Evolutionary conservation across 2,888 invertebrate genomes (phyloP).

Genomic region (Lissonota sp.): DNA sequence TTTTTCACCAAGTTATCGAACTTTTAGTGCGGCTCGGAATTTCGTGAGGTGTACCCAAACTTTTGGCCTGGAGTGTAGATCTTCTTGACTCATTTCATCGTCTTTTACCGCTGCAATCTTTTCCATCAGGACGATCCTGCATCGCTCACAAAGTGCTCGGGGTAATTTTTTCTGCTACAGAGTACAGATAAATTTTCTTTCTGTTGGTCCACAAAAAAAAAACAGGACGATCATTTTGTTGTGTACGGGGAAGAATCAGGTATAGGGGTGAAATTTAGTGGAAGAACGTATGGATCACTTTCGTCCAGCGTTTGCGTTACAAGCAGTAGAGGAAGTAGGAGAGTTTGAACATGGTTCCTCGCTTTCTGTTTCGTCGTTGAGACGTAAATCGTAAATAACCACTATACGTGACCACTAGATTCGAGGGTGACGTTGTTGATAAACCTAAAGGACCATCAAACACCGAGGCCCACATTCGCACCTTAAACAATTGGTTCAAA

Average conservation of each 20-base stretch:
- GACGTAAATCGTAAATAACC: conserved; percentile 61
- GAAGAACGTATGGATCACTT: conserved; percentile 8
- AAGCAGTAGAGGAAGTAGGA: conserved; percentile 18
- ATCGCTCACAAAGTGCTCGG: background rate
- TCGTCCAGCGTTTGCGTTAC: background rate
- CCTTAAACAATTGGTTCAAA: no score
- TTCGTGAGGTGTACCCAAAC: no score
- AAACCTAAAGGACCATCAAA: no score
- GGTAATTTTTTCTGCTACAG: no score
- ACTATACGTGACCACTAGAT: conserved; percentile 39
- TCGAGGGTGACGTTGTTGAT: background rate
- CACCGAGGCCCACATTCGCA: no score
- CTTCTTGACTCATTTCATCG: no score
- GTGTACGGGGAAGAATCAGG: background rate
- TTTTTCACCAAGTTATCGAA: no score
- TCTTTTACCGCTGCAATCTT: no score
- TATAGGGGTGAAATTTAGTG: background rate
- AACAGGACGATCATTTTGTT: background rate
- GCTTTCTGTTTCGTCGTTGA: conserved; percentile 55
- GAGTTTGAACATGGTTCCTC: conserved; percentile 66
- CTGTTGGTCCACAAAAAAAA: background rate
- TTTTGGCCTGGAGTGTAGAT: no score
- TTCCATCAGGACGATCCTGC: no score
- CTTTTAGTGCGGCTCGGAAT: no score
- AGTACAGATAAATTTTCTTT: background rate